These are phyloP conservation scores for Coecobrya sp. DNA, from an alignment of 2,888 invertebrate species.

Conservation along the genomic window DNA sequence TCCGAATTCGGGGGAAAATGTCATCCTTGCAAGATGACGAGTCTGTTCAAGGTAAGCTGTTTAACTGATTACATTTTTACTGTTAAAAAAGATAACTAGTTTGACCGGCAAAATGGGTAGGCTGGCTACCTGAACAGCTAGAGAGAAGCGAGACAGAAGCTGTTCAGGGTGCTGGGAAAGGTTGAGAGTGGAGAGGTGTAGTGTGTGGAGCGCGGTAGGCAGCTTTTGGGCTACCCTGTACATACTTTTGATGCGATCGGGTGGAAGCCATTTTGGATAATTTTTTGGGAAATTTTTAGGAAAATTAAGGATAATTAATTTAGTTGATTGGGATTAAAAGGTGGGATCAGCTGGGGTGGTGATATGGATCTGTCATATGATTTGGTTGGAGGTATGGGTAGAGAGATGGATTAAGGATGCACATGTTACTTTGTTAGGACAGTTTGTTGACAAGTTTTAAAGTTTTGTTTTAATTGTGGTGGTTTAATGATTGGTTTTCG, in stretches of 20 bases:
- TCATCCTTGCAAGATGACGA: slow-evolving; percentile 76
- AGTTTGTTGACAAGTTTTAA: neutral
- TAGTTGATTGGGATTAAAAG: slow-evolving; percentile 31
- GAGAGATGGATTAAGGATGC: slow-evolving; percentile 15
- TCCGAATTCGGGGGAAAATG: slow-evolving; percentile 10
- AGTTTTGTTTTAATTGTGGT: neutral
- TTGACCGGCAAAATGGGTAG: slow-evolving; percentile 36
- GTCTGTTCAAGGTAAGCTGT: slow-evolving; percentile 82
- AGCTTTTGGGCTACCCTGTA: slow-evolving; percentile 61
- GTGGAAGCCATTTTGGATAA: slow-evolving; percentile 78
- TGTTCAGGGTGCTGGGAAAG: slow-evolving; percentile 74
- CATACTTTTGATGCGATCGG: slow-evolving; percentile 35
- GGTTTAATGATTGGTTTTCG: too few species aligned
- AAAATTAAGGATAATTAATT: slow-evolving; percentile 65
- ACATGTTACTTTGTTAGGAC: neutral
- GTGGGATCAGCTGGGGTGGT: slow-evolving; percentile 76
- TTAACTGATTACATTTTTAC: neutral
- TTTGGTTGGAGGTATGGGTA: slow-evolving; percentile 17
- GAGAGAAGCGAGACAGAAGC: too few species aligned
- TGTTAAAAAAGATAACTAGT: neutral
- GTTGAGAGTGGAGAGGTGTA: neutral
- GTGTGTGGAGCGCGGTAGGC: neutral
- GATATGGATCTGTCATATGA: slow-evolving; percentile 57
- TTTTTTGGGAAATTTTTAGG: slow-evolving; percentile 57
- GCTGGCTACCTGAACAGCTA: neutral